These are phyloP conservation scores for Pangasianodon hypophthalmus DNA, from an alignment of 2,113 vertebrate genomes.

Conservation along the genomic window DNA sequence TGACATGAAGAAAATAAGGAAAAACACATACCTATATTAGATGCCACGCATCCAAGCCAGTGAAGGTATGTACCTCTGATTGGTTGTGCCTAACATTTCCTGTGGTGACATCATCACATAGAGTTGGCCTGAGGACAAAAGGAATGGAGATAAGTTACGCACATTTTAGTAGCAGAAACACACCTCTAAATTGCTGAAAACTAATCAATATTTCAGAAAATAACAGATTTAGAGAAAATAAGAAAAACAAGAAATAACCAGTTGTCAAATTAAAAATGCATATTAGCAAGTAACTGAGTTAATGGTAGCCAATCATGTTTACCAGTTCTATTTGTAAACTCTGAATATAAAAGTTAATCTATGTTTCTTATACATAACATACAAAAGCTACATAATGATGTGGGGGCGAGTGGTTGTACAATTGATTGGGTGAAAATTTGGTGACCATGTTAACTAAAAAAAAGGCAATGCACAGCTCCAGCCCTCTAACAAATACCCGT, in stretches of 20 bases:
- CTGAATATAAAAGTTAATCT: too few relatives aligned
- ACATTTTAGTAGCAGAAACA: not conserved
- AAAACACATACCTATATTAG: too few relatives aligned
- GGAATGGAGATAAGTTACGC: not conserved
- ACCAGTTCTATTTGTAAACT: too few relatives aligned
- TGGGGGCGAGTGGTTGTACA: not conserved
- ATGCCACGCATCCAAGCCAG: not conserved
- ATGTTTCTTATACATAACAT: not conserved
- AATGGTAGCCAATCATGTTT: too few relatives aligned
- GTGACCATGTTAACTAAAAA: too few relatives aligned
- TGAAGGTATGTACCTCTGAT: conserved; percentile 82
- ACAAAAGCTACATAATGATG: not conserved
- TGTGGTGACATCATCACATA: conserved; percentile 98
- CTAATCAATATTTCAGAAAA: not conserved
- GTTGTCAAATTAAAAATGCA: not conserved
- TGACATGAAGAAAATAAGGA: not conserved
- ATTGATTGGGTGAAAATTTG: too few relatives aligned
- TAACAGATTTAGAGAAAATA: not conserved
- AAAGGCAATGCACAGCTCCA: not conserved
- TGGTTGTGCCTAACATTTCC: conserved; percentile 84
- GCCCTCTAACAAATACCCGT: too few relatives aligned
- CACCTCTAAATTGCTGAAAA: not conserved
- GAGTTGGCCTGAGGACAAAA: conserved; percentile 81
- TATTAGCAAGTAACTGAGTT: not conserved
- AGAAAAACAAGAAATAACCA: not conserved